These are phyloP conservation scores for Manduca sexta DNA, from an alignment of 1,140 invertebrate species.

Conservation along the genomic window DNA sequence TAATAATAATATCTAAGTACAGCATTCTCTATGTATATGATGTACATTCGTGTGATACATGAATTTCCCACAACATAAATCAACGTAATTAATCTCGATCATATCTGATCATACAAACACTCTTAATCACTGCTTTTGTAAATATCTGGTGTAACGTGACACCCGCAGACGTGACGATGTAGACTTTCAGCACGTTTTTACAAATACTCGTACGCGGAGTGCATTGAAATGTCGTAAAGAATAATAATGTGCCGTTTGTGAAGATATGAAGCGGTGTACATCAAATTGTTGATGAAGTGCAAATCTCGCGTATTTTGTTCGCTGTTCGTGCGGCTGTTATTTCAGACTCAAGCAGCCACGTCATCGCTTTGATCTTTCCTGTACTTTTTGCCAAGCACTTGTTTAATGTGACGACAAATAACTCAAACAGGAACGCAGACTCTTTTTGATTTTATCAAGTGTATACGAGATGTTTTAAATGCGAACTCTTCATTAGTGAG, in stretches of 20 bases:
- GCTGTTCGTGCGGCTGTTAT: slow-evolving; percentile 48
- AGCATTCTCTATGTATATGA: too few relatives aligned
- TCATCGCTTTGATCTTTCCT: slow-evolving; percentile 61
- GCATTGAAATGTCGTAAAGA: not conserved
- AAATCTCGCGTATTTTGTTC: not conserved
- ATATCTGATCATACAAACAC: too few relatives aligned
- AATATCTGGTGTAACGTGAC: too few relatives aligned
- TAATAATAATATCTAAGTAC: too few relatives aligned
- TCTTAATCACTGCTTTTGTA: too few relatives aligned
- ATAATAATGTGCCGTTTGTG: not conserved
- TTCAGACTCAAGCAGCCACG: slow-evolving; percentile 47
- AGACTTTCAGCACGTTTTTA: too few relatives aligned
- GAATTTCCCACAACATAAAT: too few relatives aligned
- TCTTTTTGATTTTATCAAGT: slow-evolving; percentile 59
- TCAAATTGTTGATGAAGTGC: not conserved
- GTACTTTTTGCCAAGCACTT: slow-evolving; percentile 60
- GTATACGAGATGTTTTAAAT: slow-evolving; percentile 44
- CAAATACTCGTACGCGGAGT: too few relatives aligned
- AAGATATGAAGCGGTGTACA: not conserved
- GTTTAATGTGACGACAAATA: slow-evolving; percentile 70
- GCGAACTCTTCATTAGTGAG: slow-evolving; percentile 57
- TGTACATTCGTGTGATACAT: too few relatives aligned
- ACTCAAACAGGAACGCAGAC: slow-evolving; percentile 52
- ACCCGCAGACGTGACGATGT: too few relatives aligned
- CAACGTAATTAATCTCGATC: too few relatives aligned